phyloP scores from a whole-genome alignment of 2,797 vertebrate species.

The Cryptoprocta ferox region DNA sequence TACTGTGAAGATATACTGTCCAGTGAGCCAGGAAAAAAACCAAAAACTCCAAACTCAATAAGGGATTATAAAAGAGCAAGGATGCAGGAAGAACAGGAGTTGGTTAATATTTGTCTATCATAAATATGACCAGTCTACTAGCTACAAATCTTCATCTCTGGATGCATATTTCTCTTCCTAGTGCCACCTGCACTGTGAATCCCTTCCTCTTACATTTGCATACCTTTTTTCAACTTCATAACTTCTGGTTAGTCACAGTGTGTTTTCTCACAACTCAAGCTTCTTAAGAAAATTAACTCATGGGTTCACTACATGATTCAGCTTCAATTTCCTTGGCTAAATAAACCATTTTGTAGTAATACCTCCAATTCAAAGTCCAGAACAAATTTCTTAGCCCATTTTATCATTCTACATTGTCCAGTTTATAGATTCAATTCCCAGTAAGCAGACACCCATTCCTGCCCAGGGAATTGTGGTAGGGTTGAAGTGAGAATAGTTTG shows the following conservation, averaged over 20 bases:
- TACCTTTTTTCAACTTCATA: not conserved
- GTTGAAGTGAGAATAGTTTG: not conserved
- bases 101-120: not conserved
- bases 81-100: not conserved
- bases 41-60: not conserved
- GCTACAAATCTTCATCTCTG: not conserved
- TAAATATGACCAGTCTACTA: not conserved
- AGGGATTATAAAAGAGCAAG: not conserved
- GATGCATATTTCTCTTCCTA: slow-evolving; percentile 17
- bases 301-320: not conserved
- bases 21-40: not conserved
- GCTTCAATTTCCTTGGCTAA: not conserved
- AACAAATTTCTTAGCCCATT: not conserved
- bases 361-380: not conserved
- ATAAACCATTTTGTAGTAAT: not conserved
- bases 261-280: not conserved
- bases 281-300: not conserved
- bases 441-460: not conserved
- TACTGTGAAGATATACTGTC: not conserved
- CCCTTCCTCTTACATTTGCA: not conserved
- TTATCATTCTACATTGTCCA: not conserved
- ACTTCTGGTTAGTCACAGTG: not conserved
- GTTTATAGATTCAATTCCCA: not conserved
- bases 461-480: not conserved
- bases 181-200: not conserved